Conservation (phyloP, 2,888 invertebrate genomes). For the Drosophila nigricruria region DNA sequence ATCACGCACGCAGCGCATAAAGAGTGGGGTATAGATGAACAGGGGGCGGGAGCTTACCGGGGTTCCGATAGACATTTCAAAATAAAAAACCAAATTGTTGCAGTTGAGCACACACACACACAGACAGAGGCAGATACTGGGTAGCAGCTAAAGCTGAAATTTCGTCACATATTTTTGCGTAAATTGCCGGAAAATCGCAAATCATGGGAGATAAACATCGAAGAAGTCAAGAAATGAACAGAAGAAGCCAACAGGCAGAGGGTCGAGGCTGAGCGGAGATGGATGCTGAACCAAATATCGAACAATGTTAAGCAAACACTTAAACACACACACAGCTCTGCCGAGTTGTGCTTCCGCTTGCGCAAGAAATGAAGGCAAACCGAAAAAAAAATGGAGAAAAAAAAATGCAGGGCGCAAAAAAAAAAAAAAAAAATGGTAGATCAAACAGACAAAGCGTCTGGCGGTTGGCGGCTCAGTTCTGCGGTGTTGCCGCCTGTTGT, state of each 20-base stretch:
- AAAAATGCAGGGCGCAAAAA: slow-evolving; percentile 57
- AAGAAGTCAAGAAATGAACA: slow-evolving; percentile 77
- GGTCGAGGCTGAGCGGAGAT: slow-evolving; percentile 21
- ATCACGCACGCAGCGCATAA: slow-evolving; percentile 78
- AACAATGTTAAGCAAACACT: slow-evolving; percentile 77
- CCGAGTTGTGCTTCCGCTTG: slow-evolving; percentile 74
- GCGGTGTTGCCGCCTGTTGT: slow-evolving; percentile 73
- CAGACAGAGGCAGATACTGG: slow-evolving; percentile 2
- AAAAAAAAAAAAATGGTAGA: slow-evolving; percentile 26
- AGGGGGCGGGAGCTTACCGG: not conserved
- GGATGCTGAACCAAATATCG: slow-evolving; percentile 73
- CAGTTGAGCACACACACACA: slow-evolving; percentile 54
- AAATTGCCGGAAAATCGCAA: slow-evolving; percentile 83
- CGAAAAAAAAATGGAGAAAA: slow-evolving; percentile 13
- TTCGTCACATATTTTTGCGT: slow-evolving; percentile 82
- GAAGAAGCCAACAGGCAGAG: slow-evolving; percentile 48
- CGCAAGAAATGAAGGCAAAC: slow-evolving; percentile 45
- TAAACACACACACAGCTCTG: slow-evolving; percentile 48
- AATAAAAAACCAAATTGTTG: slow-evolving; percentile 69
- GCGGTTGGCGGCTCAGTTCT: slow-evolving; percentile 65
- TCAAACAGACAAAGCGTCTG: slow-evolving; percentile 55
- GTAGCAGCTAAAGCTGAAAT: slow-evolving; percentile 51
- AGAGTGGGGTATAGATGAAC: slow-evolving; percentile 10
- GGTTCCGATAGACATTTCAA: slow-evolving; percentile 61
- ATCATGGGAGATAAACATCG: slow-evolving; percentile 82